Conservation (phyloP, 2,113 vertebrate genomes). For the Coreoperca whiteheadi region DNA sequence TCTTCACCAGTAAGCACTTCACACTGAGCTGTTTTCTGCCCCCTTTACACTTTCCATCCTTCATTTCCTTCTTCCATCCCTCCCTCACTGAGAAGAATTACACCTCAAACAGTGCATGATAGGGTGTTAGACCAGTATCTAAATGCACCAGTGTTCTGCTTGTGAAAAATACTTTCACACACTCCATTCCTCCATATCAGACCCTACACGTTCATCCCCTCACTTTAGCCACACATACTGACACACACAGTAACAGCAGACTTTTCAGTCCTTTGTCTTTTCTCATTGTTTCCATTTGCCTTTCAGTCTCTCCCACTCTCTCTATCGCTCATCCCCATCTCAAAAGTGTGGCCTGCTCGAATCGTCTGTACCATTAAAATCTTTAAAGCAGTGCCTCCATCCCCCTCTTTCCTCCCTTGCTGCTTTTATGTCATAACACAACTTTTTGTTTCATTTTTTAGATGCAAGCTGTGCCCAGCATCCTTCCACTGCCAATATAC, state of each 20-base stretch:
- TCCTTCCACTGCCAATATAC: slow-evolving; percentile 51
- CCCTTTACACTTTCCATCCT: slow-evolving; percentile 29
- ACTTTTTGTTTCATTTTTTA: slow-evolving; percentile 60
- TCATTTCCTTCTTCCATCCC: slow-evolving; percentile 17
- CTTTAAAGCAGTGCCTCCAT: slow-evolving; percentile 15
- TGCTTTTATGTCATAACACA: slow-evolving; percentile 38
- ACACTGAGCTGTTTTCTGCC: slow-evolving; percentile 39
- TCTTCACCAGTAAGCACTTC: slow-evolving; percentile 37
- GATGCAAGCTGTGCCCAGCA: slow-evolving; percentile 52
- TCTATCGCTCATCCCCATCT: slow-evolving; percentile 10
- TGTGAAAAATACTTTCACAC: slow-evolving; percentile 14
- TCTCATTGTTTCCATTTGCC: slow-evolving; percentile 16
- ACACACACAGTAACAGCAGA: slow-evolving; percentile 13
- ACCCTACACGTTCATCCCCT: neutral
- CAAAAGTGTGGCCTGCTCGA: slow-evolving; percentile 36
- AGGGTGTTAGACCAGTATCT: slow-evolving; percentile 14
- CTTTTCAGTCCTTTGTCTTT: slow-evolving; percentile 2
- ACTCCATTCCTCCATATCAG: neutral
- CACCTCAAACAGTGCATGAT: slow-evolving; percentile 11
- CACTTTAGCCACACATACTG: neutral
- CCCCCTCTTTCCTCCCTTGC: slow-evolving; percentile 1
- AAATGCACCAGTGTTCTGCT: slow-evolving; percentile 12
- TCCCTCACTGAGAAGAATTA: slow-evolving; percentile 12
- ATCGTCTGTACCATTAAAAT: slow-evolving; percentile 34
- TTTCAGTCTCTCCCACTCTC: neutral